Evolutionary conservation across 2,888 invertebrate species (phyloP).

Genomic region (Muscina levida): DNA sequence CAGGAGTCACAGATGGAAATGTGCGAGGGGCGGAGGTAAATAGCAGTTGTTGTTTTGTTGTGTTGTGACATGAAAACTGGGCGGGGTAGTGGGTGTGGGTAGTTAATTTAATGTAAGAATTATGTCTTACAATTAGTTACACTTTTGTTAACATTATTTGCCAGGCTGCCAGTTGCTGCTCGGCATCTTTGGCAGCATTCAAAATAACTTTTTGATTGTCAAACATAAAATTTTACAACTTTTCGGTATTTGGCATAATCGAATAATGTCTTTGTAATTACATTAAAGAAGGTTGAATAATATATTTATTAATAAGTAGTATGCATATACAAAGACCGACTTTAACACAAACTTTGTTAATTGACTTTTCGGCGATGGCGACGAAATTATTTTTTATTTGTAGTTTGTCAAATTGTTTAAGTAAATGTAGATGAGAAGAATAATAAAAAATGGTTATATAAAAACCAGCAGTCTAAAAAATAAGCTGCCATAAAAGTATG

Average conservation of each 20-base stretch:
- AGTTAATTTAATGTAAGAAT: slow-evolving; percentile 68
- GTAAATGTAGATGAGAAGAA: too few species aligned
- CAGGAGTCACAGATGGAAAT: neutral
- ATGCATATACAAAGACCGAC: too few species aligned
- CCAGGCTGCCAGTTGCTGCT: slow-evolving; percentile 23
- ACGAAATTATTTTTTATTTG: too few species aligned
- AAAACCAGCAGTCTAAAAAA: too few species aligned
- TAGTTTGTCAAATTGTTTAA: too few species aligned
- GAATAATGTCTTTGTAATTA: neutral
- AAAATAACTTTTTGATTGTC: slow-evolving; percentile 52
- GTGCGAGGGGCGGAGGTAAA: slow-evolving; percentile 3
- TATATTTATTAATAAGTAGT: slow-evolving; percentile 1
- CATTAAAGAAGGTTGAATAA: neutral
- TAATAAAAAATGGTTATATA: too few species aligned
- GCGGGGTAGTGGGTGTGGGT: slow-evolving; percentile 15
- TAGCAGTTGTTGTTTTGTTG: slow-evolving; percentile 34
- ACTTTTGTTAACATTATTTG: slow-evolving; percentile 58
- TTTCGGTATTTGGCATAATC: slow-evolving; percentile 4
- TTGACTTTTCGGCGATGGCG: slow-evolving; percentile 6
- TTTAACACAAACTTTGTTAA: neutral
- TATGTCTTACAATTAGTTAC: slow-evolving; percentile 68
- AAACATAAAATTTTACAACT: slow-evolving; percentile 45
- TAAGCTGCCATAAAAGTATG: too few species aligned
- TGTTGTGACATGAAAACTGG: slow-evolving; percentile 16
- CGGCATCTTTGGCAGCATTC: slow-evolving; percentile 33